Conservation (phyloP, 2,113 vertebrate species). For the Microtus oregoni region DNA sequence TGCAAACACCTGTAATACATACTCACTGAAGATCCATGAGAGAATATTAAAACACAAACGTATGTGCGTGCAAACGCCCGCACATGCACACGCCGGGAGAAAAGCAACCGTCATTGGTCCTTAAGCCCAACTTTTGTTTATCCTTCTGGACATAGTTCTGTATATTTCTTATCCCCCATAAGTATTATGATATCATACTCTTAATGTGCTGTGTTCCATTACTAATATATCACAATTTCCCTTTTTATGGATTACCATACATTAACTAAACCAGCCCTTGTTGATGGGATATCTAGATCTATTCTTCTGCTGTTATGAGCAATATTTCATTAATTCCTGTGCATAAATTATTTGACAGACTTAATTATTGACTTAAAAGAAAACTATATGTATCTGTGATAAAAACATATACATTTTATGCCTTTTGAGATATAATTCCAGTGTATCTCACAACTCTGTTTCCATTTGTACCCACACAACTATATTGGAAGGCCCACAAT, state of each 20-base stretch:
- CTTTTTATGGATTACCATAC: not conserved
- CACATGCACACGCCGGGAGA: not conserved
- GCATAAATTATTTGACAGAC: slow-evolving; percentile 22
- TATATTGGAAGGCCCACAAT: not conserved
- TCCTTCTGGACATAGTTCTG: not conserved
- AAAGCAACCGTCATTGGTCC: not conserved
- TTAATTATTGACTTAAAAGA: slow-evolving; percentile 4
- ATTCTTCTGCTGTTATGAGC: not conserved
- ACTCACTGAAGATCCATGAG: not conserved
- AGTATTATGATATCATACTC: not conserved
- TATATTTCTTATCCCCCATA: not conserved
- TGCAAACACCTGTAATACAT: too few species aligned
- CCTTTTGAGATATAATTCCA: not conserved
- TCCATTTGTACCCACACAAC: not conserved
- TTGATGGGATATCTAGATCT: not conserved
- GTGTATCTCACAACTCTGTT: not conserved
- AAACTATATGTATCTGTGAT: not conserved
- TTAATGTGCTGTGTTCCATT: not conserved
- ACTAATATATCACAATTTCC: not conserved
- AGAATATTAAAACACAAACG: not conserved
- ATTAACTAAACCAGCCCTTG: not conserved
- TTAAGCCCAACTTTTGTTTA: not conserved
- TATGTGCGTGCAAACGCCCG: too few species aligned
- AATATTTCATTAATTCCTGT: not conserved
- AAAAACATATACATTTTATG: not conserved